Percentiles rank a stretch among this genome's conserved stretches.
phyloP scores from a whole-genome alignment of 1,140 invertebrate genomes.

The Meloidogyne exigua region DNA sequence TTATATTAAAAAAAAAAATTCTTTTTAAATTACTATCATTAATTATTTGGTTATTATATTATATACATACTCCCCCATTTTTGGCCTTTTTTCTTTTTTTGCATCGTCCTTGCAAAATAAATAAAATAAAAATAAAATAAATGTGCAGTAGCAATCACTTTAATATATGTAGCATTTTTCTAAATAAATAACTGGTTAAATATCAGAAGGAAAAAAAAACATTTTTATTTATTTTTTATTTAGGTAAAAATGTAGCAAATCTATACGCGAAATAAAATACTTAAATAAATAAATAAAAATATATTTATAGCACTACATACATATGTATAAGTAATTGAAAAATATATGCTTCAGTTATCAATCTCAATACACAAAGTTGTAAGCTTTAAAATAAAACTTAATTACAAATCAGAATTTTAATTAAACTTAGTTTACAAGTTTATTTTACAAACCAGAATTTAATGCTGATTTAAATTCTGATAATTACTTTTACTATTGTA shows the following conservation, averaged over 20 bases:
- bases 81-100: not conserved
- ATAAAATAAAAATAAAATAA: too few species aligned
- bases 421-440: too few species aligned
- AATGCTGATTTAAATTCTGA: not conserved
- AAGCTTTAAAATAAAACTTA: too few species aligned
- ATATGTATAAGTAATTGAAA: too few species aligned
- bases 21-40: not conserved
- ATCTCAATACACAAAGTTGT: too few species aligned
- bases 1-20: not conserved
- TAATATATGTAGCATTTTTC: not conserved
- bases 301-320: too few species aligned
- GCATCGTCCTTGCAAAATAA: slow-evolving; percentile 4
- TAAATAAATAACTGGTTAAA: slow-evolving; percentile 1
- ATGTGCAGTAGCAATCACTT: not conserved
- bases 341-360: too few species aligned
- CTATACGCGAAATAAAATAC: not conserved
- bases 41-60: not conserved
- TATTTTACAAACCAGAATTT: too few species aligned
- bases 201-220: not conserved
- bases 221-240: not conserved
- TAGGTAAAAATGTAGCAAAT: slow-evolving; percentile 5
- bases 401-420: too few species aligned
- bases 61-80: too few species aligned
- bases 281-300: not conserved
- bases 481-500: not conserved